These are phyloP conservation scores for Cenopis cana DNA, from an alignment of 2,888 invertebrate genomes.

Conservation along the genomic window DNA sequence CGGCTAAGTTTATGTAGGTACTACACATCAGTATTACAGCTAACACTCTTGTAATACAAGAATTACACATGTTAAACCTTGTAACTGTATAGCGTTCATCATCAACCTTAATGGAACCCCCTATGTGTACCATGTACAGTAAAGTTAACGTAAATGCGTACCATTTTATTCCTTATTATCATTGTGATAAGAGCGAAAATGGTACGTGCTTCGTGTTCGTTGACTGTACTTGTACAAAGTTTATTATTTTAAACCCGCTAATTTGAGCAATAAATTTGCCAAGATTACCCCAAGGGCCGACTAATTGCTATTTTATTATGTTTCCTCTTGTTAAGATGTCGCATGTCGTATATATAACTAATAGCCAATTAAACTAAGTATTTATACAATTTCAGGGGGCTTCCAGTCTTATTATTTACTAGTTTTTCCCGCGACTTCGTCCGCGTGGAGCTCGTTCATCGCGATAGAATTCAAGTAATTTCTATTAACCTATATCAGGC, in stretches of 20 bases:
- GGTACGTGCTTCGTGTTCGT: too few species aligned
- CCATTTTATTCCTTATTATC: too few species aligned
- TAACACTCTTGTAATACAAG: not conserved
- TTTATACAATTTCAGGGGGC: not conserved
- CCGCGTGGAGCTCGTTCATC: too few species aligned
- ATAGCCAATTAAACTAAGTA: slow-evolving; percentile 24
- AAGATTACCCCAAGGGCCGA: slow-evolving; percentile 57
- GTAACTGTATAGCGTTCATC: slow-evolving; percentile 6
- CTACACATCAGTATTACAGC: too few species aligned
- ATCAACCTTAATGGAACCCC: slow-evolving; percentile 8
- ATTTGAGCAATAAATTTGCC: slow-evolving; percentile 59
- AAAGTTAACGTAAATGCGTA: too few species aligned
- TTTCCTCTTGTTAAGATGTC: slow-evolving; percentile 40
- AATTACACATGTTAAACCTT: not conserved
- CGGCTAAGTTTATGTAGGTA: too few species aligned
- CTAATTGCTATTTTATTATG: slow-evolving; percentile 61
- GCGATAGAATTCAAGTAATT: too few species aligned
- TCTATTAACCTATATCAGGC: too few species aligned
- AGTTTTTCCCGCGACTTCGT: too few species aligned
- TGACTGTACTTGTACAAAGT: not conserved
- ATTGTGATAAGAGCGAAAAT: too few species aligned
- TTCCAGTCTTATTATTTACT: too few species aligned
- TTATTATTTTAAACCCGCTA: slow-evolving; percentile 54
- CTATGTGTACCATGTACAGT: not conserved
- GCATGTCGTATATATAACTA: slow-evolving; percentile 12